Percentiles rank a stretch among this genome's conserved stretches.
phyloP scores from a whole-genome alignment of 2,113 vertebrate genomes.

The Callithrix jacchus region DNA sequence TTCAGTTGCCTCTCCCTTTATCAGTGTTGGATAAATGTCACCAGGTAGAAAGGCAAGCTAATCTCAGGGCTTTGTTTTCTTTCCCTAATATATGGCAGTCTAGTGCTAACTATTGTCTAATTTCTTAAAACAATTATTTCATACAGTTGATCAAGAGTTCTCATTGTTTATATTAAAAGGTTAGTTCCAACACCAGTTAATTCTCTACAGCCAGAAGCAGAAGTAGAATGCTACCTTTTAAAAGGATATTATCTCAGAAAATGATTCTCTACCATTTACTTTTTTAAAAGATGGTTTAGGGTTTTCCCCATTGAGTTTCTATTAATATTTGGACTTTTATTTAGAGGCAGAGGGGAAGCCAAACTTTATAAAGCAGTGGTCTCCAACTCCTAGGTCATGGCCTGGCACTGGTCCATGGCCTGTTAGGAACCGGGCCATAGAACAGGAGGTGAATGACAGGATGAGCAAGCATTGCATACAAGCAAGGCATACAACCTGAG shows the following conservation, averaged over 20 bases:
- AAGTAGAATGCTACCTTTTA: not conserved
- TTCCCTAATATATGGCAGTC: not conserved
- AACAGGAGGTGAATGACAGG: no score
- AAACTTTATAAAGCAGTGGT: not conserved
- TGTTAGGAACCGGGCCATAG: no score
- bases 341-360: not conserved
- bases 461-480: no score
- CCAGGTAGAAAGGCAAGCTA: not conserved
- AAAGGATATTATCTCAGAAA: not conserved
- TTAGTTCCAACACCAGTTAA: not conserved
- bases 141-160: not conserved
- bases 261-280: not conserved
- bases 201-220: not conserved
- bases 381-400: no score
- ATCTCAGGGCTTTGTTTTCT: not conserved
- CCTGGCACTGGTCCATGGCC: no score
- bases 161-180: not conserved
- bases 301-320: not conserved
- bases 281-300: not conserved
- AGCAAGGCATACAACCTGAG: no score
- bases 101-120: not conserved
- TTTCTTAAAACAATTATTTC: not conserved
- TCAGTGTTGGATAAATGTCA: not conserved
- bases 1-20: not conserved
- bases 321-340: not conserved